Base-by-base conservation (phyloP, 2,797 vertebrate species). In the Salarias fasciatus region DNA sequence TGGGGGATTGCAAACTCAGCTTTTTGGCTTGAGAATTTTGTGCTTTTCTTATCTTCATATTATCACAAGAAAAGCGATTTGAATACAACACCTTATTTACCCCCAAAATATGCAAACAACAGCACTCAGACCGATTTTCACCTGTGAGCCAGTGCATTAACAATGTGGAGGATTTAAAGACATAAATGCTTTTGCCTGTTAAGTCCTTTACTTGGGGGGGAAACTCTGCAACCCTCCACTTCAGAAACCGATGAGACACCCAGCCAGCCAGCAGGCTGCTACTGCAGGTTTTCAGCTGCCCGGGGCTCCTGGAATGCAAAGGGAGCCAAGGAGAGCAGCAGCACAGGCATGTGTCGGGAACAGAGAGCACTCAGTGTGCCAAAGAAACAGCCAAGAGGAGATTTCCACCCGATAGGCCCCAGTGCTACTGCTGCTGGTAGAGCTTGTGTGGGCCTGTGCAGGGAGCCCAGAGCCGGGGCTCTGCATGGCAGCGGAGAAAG, bases 261-360 rank as follows among this genome's bases (percentile, higher is more conserved):
- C 81, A 85, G 82, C 66, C 73, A 77, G 77, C 69, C 77, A 83
- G 82, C 87, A 86, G 82, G 63, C 84, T 84, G 88, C 80, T 81
- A 61, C 88, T 83, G 89, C 87, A 80, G 88, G 77, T 83, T 83
- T 80, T 89, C 87, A 87, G 86, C 89, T 88, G 89, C 86, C 84
- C 43, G 57, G 66, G 55, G 87, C 89, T 89, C 80, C 87, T 84
- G 84, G 83, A 87, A 87, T 85, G 85, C 85, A 86, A 87, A 88
- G 72, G 66, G 74, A 87, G 84, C 83, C 76, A 84, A 75, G 75
- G 72, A 80, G 80, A 87, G 85, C 83, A 85, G 79, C 79, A 77
- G 79, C 55, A 38, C 68, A 86, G 77, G 79, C 86, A 87, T 86
- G 81, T 85, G 87, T 86, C 61, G 80, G 73, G 84, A 90, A 91